phyloP scores from a whole-genome alignment of 2,888 invertebrate species.

The Hesperia comma region DNA sequence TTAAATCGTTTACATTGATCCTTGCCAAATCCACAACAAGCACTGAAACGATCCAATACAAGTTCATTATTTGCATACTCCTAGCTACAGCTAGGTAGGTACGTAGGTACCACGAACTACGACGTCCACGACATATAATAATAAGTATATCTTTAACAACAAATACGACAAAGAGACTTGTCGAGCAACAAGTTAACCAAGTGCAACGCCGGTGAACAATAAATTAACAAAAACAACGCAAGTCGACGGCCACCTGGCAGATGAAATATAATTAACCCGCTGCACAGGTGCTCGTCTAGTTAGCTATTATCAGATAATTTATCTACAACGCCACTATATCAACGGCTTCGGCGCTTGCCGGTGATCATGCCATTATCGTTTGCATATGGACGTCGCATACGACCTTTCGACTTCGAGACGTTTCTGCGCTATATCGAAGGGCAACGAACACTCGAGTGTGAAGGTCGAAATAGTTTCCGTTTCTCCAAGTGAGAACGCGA shows the following conservation, averaged over 20 bases:
- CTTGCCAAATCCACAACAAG: too few relatives aligned
- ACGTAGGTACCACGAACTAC: too few relatives aligned
- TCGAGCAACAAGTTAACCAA: not conserved
- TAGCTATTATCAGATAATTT: constrained; percentile 31
- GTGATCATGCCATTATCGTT: constrained; percentile 39
- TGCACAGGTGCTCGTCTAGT: constrained; percentile 22
- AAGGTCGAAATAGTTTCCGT: constrained; percentile 56
- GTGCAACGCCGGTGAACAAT: constrained; percentile 1
- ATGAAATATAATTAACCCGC: constrained; percentile 27
- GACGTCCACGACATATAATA: too few relatives aligned
- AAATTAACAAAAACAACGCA: constrained; percentile 17
- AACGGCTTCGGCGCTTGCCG: constrained; percentile 26
- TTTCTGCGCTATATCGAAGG: constrained; percentile 62
- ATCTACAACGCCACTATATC: constrained; percentile 36
- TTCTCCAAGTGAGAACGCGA: constrained; percentile 30
- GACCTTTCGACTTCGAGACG: constrained; percentile 53
- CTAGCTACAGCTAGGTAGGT: too few relatives aligned
- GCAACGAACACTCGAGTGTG: constrained; percentile 66
- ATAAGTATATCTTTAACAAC: not conserved
- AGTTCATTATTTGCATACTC: too few relatives aligned
- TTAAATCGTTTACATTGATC: too few relatives aligned
- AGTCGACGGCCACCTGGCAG: constrained; percentile 30
- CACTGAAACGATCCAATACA: too few relatives aligned
- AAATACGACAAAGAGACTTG: constrained; percentile 2
- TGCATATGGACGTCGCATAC: constrained; percentile 33